Evolutionary conservation across 2,888 invertebrate genomes (phyloP).

Genomic region (Parochlus steinenii): DNA sequence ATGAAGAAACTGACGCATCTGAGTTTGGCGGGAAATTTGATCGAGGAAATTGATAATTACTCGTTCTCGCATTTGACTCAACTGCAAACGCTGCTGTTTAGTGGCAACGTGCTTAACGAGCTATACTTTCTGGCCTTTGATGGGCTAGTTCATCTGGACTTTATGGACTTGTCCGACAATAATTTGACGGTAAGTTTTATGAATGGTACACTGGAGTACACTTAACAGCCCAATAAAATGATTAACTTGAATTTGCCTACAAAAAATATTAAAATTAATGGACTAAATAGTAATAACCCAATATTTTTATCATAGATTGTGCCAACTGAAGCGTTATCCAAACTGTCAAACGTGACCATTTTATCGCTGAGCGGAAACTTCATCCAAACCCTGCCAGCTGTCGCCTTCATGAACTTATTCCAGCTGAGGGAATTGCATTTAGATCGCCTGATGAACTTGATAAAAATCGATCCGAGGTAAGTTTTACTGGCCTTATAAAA

Average conservation of each 20-base stretch:
- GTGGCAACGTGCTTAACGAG: constrained; percentile 58
- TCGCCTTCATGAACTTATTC: constrained; percentile 71
- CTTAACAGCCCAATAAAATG: constrained; percentile 7
- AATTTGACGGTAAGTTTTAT: constrained; percentile 45
- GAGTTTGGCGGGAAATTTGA: constrained; percentile 62
- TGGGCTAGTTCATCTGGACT: constrained; percentile 52
- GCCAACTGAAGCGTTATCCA: constrained; percentile 58
- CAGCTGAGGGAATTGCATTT: constrained; percentile 59
- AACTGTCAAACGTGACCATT: constrained; percentile 56
- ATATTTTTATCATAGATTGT: constrained; percentile 30
- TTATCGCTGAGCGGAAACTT: constrained; percentile 67
- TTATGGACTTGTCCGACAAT: constrained; percentile 65
- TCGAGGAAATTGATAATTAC: constrained; percentile 51
- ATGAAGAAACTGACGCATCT: constrained; percentile 51
- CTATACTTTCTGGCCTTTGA: constrained; percentile 57
- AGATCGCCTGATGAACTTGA: constrained; percentile 47
- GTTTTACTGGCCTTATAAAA: no score
- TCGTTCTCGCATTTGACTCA: constrained; percentile 57
- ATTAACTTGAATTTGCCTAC: constrained; percentile 10
- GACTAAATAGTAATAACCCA: constrained; percentile 3
- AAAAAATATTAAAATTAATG: constrained; percentile 2
- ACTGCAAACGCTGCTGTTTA: constrained; percentile 50
- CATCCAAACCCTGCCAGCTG: constrained; percentile 50
- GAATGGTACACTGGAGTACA: background rate
- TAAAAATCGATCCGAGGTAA: constrained; percentile 47